Percentiles rank a stretch among this genome's conserved stretches.
These are phyloP conservation scores for Pyrocephalus nanus DNA, from an alignment of 2,797 vertebrate genomes.

Conservation along the genomic window DNA sequence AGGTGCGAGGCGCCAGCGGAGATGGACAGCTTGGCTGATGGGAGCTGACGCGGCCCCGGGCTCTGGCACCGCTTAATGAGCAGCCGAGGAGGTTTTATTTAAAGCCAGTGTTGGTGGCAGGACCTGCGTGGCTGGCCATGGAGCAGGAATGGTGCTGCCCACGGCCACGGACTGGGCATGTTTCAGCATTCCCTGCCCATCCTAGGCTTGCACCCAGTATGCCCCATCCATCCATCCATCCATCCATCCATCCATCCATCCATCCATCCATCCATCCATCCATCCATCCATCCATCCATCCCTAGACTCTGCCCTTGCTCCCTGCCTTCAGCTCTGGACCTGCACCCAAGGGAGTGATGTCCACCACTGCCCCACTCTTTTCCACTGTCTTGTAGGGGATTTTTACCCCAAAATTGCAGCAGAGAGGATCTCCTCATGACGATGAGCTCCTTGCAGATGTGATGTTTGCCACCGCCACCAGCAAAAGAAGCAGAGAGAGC, in stretches of 20 bases:
- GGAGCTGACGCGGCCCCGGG: not conserved
- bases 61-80: not conserved
- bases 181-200: not conserved
- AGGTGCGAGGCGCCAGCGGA: not conserved
- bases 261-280: not conserved
- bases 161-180: rapidly evolving
- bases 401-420: not conserved
- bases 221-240: no score
- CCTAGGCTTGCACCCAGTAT: not conserved
- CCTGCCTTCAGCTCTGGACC: rapidly evolving
- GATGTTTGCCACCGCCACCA: not conserved
- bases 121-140: rapidly evolving
- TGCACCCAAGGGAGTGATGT: no score
- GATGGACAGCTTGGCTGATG: conserved; percentile 40
- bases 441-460: not conserved
- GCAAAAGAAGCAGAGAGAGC: not conserved
- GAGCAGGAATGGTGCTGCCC: not conserved
- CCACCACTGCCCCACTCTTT: not conserved
- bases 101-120: not conserved
- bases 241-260: not conserved
- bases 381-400: not conserved
- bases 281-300: not conserved
- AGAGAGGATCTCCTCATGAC: not conserved
- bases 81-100: not conserved
- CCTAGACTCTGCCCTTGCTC: not conserved